Evolutionary conservation across 1,140 invertebrate genomes (phyloP).

Genomic region (Acromyrmex echinatior): DNA sequence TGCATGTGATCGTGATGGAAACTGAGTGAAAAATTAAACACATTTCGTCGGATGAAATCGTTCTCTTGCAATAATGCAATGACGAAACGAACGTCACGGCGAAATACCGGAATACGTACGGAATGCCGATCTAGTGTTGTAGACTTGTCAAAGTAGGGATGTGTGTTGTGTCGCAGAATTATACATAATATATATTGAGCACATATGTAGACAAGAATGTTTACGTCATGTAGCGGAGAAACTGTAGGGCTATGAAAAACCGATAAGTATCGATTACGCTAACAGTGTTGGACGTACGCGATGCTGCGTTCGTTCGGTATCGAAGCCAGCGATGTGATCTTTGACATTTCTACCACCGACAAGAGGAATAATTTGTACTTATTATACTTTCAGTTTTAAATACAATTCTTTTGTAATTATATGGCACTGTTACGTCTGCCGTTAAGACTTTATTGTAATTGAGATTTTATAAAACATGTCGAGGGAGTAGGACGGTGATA

Average conservation of each 20-base stretch:
- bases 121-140: constrained; percentile 56
- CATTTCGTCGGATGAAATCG: constrained; percentile 33
- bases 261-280: constrained; percentile 68
- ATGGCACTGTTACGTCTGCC: constrained; percentile 63
- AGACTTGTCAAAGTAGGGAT: constrained; percentile 70
- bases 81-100: constrained; percentile 23
- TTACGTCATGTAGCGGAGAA: constrained; percentile 50
- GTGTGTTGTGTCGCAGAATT: constrained; percentile 70
- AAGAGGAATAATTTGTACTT: constrained; percentile 69
- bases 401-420: constrained; percentile 66
- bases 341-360: constrained; percentile 65
- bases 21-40: constrained; percentile 5
- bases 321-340: constrained; percentile 49
- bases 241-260: constrained; percentile 62
- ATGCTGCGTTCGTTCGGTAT: constrained; percentile 24
- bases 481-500: not conserved
- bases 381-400: constrained; percentile 54
- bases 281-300: constrained; percentile 47
- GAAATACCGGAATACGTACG: constrained; percentile 25
- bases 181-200: constrained; percentile 69
- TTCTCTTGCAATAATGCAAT: constrained; percentile 26
- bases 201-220: constrained; percentile 61
- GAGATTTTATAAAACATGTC: constrained; percentile 59
- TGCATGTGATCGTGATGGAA: constrained; percentile 68
- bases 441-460: constrained; percentile 64